Evolutionary conservation across 37 sponge, comb jelly and placozoan genomes (phyloP), one percentile per base, ranked within the genome.

Genomic region (Crambe crambe): DNA sequence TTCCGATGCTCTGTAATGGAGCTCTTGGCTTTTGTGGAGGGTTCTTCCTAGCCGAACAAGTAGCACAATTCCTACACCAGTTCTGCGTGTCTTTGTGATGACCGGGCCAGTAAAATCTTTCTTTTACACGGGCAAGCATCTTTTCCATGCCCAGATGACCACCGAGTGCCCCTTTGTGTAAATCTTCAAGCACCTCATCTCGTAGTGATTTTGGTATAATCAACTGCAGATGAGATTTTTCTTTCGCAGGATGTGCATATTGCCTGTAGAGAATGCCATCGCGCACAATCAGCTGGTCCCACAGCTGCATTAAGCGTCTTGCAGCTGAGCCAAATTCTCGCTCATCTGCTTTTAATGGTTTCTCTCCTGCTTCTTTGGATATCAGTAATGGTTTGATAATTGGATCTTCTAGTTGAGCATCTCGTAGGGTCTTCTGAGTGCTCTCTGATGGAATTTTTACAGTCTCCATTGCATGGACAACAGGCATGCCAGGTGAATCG

Each of bases 61-160:
- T 12, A 1, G 75, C 51, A 62, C 74, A 82, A 1, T 64, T 65
- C 66, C 40, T 21, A 32, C 65, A 62, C 74, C 74, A 74, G 1
- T 73, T 38, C 37, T 22, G 22, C 8, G 59, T 47, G 63, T 82
- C 74, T 5, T 41, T 57, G 1, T 40, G 37, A n/a, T 34, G 12
- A 5, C 75, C 75, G 15, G 83, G 83, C 83, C 83, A 82, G 75
- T 82, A 82, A 36, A 47, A 82, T 42, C 68, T 26, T 37, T 82
- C 75, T 10, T 36, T 25, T 1, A 74, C 20, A 47, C 67, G 43
- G 20, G 2, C 1, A 47, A 82, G 75, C 15, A 75, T 74, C 38
- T 69, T 68, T 2, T 68, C 70, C 10, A 29, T 58, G 2, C 80
- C 80, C 25, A 78, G 54, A n/a, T 78, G 79, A 1, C 79, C 68